A percentile compares a stretch with the other conserved stretches of the same genome.
Conservation (phyloP, 2,113 vertebrate genomes). For the Coturnix japonica region DNA sequence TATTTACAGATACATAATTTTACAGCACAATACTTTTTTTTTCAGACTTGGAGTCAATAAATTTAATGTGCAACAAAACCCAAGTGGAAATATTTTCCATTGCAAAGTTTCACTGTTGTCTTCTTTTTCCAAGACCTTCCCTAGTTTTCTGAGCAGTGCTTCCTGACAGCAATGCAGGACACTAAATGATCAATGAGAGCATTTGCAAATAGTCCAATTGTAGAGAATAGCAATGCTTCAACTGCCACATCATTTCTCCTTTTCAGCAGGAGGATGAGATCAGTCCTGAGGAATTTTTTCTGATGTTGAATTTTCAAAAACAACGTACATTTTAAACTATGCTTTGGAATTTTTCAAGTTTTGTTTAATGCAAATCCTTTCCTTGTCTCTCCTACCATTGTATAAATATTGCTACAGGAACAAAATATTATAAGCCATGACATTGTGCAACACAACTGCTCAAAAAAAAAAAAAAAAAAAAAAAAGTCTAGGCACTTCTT, state of each 20-base stretch:
- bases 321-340: neutral
- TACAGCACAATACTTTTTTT: neutral
- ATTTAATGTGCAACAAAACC: neutral
- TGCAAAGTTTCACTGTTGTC: neutral
- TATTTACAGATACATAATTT: neutral
- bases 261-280: neutral
- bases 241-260: neutral
- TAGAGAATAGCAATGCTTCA: neutral
- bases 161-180: neutral
- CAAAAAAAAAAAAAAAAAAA: neutral
- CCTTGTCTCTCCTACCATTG: neutral
- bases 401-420: neutral
- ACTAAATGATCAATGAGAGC: neutral
- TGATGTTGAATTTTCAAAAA: neutral
- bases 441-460: neutral
- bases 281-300: neutral
- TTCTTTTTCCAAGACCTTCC: neutral
- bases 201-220: neutral
- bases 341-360: neutral
- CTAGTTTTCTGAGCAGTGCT: neutral
- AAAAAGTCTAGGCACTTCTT: neutral
- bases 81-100: neutral
- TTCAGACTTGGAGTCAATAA: neutral
- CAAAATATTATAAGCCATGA: neutral
- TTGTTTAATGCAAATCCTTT: neutral